A percentile compares a stretch with the other conserved stretches of the same genome.
Evolutionary conservation across 2,888 invertebrate genomes (phyloP).

Genomic region (Panopea generosa): DNA sequence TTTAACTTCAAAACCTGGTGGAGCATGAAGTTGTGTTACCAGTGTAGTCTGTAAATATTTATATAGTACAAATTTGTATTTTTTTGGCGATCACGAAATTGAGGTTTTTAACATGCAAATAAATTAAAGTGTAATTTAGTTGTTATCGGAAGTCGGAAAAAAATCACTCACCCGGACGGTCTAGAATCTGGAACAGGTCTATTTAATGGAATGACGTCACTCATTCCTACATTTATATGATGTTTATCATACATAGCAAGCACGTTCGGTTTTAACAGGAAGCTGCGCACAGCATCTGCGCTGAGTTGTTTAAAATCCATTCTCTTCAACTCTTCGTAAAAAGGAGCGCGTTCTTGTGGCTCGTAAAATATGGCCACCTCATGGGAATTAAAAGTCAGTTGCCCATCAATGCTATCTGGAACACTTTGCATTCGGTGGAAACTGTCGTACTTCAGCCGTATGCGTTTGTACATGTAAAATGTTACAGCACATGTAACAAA

Average conservation of each 20-base stretch:
- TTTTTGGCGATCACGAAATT: no score
- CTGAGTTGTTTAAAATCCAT: slow-evolving; percentile 33
- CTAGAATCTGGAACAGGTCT: slow-evolving; percentile 77
- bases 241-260: slow-evolving; percentile 37
- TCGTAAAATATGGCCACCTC: slow-evolving; percentile 49
- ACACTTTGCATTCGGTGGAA: slow-evolving; percentile 17
- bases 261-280: slow-evolving; percentile 27
- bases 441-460: slow-evolving; percentile 27
- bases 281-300: slow-evolving; percentile 11
- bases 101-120: no score
- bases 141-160: no score
- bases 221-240: slow-evolving; percentile 71
- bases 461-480: slow-evolving; percentile 32
- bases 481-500: slow-evolving; percentile 31
- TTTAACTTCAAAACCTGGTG: no score
- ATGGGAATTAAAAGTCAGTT: slow-evolving; percentile 39
- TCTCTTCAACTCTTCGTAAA: slow-evolving; percentile 24
- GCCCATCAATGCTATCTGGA: slow-evolving; percentile 17
- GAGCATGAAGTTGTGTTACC: no score
- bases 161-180: slow-evolving; percentile 71
- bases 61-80: no score
- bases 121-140: no score
- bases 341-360: slow-evolving; percentile 30
- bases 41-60: no score
- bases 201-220: slow-evolving; percentile 75